Evolutionary conservation across 1,140 invertebrate genomes (phyloP), one percentile per base, ranked within the genome.

Genomic region (Papilio aristodemus): DNA sequence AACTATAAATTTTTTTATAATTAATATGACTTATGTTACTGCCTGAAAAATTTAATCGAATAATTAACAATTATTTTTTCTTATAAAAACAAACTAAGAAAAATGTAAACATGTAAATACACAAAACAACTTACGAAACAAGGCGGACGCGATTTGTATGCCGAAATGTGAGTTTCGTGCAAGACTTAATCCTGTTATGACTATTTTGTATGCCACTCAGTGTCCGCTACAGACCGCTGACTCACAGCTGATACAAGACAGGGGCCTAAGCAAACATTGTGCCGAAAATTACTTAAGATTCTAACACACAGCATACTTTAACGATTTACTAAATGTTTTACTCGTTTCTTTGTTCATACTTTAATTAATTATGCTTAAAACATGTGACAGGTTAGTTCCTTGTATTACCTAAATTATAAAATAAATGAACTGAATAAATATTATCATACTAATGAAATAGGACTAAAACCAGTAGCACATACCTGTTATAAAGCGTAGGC

Each of bases 401-500:
- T n/a, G n/a, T n/a, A n/a, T n/a, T n/a, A n/a, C n/a, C n/a, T n/a
- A n/a, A n/a, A n/a, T n/a, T n/a, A n/a, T n/a, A n/a, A 6, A 43
- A 17, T 43, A 43, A 43, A 43, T 43, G 17, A 19, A 43, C 8
- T 43, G 17, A 1, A 8, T 17, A 43, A 43, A 32, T 32, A 3
- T 32, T 32, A 32, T 2, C 27, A 32, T 32, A 32, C 6, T 32
- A 32, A 32, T 32, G 19, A 17, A 25, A 22, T 22, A 54, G 46
- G 46, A n/a, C n/a, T n/a, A n/a, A n/a, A n/a, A n/a, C n/a, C n/a
- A n/a, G n/a, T n/a, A n/a, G n/a, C n/a, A n/a, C n/a, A n/a, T n/a
- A 66, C 27, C 43, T 14, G 39, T 66, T 67, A 59, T 54, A 66
- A 71, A 62, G 66, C 60, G 57, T 71, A 72, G 70, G 70, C 41